Percentiles rank a stretch among this genome's conserved stretches.
Evolutionary conservation across 1,140 invertebrate genomes (phyloP).

Genomic region (Lerema accius): DNA sequence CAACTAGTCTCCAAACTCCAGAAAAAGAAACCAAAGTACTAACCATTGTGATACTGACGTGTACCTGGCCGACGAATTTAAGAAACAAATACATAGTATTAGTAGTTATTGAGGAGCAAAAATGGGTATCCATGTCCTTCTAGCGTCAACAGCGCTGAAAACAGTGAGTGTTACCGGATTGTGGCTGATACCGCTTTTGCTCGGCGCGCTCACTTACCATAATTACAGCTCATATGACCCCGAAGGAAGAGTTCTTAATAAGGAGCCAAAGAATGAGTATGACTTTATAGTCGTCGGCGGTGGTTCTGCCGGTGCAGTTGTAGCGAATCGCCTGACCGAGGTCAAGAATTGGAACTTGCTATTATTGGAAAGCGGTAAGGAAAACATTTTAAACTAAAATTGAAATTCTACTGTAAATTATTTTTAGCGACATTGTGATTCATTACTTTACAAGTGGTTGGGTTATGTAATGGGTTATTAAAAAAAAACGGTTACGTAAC

Average conservation of each 20-base stretch:
- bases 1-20: constrained; percentile 40
- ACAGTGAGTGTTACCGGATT: constrained; percentile 89
- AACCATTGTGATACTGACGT: constrained; percentile 40
- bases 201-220: constrained; percentile 92
- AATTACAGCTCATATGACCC: constrained; percentile 92
- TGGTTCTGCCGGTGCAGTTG: constrained; percentile 95
- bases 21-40: constrained; percentile 37
- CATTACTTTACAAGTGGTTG: too few species aligned
- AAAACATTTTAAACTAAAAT: constrained; percentile 4
- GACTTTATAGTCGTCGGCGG: constrained; percentile 95
- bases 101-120: constrained; percentile 60
- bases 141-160: constrained; percentile 89
- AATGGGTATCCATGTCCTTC: constrained; percentile 88
- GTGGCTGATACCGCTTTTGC: constrained; percentile 91
- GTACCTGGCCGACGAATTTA: constrained; percentile 21
- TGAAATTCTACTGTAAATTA: neutral
- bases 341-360: constrained; percentile 91
- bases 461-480: too few species aligned
- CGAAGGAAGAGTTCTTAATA: constrained; percentile 85
- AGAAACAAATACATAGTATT: constrained; percentile 25
- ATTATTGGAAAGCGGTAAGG: constrained; percentile 90
- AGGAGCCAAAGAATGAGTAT: constrained; percentile 85
- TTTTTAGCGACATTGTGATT: too few species aligned
- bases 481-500: neutral
- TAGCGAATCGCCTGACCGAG: constrained; percentile 95